phyloP scores from a whole-genome alignment of 92 coral and sea anemone genomes.

The Bergia sp. region DNA sequence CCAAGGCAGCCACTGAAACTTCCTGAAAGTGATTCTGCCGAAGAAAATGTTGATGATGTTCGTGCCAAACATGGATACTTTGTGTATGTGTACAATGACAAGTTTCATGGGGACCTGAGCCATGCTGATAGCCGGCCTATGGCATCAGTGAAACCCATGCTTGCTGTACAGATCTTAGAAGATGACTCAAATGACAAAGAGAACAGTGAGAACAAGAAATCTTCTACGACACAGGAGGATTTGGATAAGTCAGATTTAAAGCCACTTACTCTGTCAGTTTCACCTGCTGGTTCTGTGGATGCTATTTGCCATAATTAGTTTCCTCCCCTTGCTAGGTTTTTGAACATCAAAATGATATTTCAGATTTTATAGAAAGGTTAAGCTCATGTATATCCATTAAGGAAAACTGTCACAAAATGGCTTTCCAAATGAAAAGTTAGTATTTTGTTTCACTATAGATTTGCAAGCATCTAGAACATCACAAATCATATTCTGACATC shows the following conservation, averaged over 20 bases:
- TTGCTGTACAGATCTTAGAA: conserved; percentile 51
- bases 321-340: background rate
- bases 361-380: conserved; percentile 7
- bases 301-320: conserved; percentile 34
- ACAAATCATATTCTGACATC: no score
- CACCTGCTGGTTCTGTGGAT: conserved; percentile 66
- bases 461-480: background rate
- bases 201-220: conserved; percentile 46
- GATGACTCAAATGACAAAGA: conserved; percentile 52
- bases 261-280: conserved; percentile 66
- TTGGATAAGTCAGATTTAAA: conserved; percentile 65
- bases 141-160: conserved; percentile 96
- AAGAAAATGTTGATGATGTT: conserved; percentile 37
- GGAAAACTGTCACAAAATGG: background rate
- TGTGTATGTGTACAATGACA: conserved; percentile 76
- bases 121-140: conserved; percentile 81
- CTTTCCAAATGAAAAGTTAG: background rate
- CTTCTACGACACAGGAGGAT: conserved; percentile 33
- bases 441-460: no score
- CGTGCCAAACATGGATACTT: conserved; percentile 79
- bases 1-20: conserved; percentile 60
- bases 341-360: background rate
- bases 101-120: conserved; percentile 57
- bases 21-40: conserved; percentile 47
- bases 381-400: background rate